Evolutionary conservation across 2,797 vertebrate genomes (phyloP).

Genomic region (Rhinella marina): DNA sequence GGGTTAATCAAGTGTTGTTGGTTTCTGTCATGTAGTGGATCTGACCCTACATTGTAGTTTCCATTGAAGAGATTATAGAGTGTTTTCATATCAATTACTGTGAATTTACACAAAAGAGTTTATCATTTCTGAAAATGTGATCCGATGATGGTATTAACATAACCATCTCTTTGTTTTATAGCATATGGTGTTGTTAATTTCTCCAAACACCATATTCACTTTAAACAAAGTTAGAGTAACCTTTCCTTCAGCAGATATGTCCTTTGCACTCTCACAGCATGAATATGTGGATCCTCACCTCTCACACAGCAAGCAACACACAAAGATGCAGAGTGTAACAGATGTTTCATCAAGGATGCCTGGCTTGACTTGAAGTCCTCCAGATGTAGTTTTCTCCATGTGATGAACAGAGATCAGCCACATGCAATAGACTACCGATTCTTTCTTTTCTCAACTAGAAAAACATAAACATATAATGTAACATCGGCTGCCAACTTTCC

Average conservation of each 20-base stretch:
- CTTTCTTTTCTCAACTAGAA: not conserved
- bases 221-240: conserved; percentile 1
- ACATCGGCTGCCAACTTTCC: not conserved
- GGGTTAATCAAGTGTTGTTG: too few relatives aligned
- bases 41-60: too few relatives aligned
- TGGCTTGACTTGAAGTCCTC: conserved; percentile 11
- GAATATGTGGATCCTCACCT: conserved; percentile 10
- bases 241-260: not conserved
- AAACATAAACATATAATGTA: not conserved
- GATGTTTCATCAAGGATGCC: conserved; percentile 18
- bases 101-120: not conserved
- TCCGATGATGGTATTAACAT: too few relatives aligned
- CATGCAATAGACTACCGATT: not conserved
- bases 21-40: too few relatives aligned
- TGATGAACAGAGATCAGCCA: not conserved
- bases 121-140: not conserved
- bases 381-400: conserved; percentile 22
- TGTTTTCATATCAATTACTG: not conserved
- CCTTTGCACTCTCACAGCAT: not conserved
- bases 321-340: not conserved
- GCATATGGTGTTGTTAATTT: not conserved
- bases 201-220: not conserved
- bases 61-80: too few relatives aligned
- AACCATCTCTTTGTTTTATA: not conserved
- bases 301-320: conserved; percentile 5